phyloP scores from a whole-genome alignment of 2,113 vertebrate genomes.

The Hemicordylus capensis region DNA sequence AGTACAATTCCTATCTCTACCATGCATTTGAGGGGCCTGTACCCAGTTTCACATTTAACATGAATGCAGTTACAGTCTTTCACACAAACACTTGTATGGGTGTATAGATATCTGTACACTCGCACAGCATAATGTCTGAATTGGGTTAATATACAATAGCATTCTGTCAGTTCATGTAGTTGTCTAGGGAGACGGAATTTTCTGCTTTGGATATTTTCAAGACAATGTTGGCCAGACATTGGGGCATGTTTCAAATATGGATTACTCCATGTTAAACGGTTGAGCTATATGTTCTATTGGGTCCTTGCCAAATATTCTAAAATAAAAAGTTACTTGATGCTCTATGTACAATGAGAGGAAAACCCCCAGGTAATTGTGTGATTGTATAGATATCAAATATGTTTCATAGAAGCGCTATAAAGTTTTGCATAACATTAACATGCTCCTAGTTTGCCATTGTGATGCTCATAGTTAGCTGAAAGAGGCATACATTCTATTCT shows the following conservation, averaged over 20 bases:
- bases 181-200: background rate
- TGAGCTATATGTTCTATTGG: background rate
- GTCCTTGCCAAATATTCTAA: fast-evolving
- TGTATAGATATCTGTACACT: too few species aligned
- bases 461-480: background rate
- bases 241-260: background rate
- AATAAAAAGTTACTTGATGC: background rate
- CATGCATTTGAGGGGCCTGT: too few species aligned
- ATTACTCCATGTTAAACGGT: too few species aligned
- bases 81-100: too few species aligned
- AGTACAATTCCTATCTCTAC: too few species aligned
- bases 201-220: background rate
- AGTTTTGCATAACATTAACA: background rate
- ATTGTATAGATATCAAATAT: constrained; percentile 7
- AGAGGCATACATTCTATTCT: background rate
- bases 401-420: background rate
- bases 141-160: too few species aligned
- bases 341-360: background rate
- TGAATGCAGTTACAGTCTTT: too few species aligned
- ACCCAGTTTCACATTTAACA: too few species aligned
- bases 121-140: too few species aligned
- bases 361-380: background rate
- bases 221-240: background rate
- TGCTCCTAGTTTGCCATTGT: background rate
- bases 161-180: background rate